Base-by-base conservation (phyloP, 2,113 vertebrate species). In the Pseudopipra pipra region DNA sequence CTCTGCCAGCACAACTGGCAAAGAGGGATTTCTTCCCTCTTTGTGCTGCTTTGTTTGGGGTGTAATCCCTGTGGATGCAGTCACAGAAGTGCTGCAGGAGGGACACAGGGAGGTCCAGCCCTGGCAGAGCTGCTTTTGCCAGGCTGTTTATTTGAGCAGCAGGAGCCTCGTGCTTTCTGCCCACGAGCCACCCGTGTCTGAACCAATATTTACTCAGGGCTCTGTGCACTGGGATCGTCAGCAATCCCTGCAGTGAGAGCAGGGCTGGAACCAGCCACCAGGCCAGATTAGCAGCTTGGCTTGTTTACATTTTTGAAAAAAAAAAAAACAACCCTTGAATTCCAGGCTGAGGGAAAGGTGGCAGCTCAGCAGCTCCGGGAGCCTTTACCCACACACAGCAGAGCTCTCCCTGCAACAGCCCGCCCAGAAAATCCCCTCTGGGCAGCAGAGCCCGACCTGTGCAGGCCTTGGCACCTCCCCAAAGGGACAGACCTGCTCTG, bases 191-290 rank as follows among this genome's bases (percentile, higher is more conserved):
- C 58, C 81, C 5, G 18, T 62, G 66, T 81, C 56, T 95, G 91
- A 96, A 79, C 61, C 84, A 95, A 78, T 92, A 90, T 95, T 96
- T 90, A 71, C 91, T 71, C 68, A 52, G 5, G 8, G 78, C 39
- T 92, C 67, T 81, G 75, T 86, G 74, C 41, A 2, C 81, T 39
- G 10, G 78, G 91, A 51, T 46, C 44, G 49, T 28, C 90, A 86
- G 72, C 71, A 44, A 66, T 56, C 49, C 72, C 77, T 71, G 39
- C 5, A 44, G 65, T 14, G 58, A 72, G 66, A 82, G 67, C 9
- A 8, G 91, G 47, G 80, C 89, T 79, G 87, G 33, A 77, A 43
- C 22, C 37, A 65, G 49, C 63, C 59, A 28, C 4, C 58, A 65
- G 54, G 55, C 65, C 70, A 72, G 76, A 39, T 87, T 61, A 85